These are phyloP conservation scores for Corythucha ciliata DNA, from an alignment of 2,888 invertebrate genomes.

Conservation along the genomic window DNA sequence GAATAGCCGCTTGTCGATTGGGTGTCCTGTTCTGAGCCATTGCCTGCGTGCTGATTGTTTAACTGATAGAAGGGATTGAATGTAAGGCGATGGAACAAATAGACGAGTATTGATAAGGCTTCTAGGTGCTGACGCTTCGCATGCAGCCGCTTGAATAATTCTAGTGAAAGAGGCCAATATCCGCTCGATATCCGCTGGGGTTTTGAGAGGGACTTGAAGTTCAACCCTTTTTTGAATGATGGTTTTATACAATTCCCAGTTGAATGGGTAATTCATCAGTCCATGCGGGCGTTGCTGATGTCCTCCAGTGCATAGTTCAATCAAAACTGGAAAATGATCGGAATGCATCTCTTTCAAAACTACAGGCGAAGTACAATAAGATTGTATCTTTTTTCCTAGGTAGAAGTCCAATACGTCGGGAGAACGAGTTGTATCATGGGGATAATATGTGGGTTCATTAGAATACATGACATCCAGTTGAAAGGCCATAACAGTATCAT, in stretches of 20 bases:
- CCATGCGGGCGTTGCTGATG: too few relatives aligned
- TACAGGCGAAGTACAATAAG: too few relatives aligned
- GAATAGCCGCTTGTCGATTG: neutral
- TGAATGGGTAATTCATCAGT: neutral
- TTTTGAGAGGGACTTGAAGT: neutral
- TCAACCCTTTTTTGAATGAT: neutral
- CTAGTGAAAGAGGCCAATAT: neutral
- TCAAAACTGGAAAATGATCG: too few relatives aligned
- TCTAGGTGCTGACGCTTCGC: neutral
- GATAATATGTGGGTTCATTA: too few relatives aligned
- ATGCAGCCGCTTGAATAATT: neutral
- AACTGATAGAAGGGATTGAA: neutral
- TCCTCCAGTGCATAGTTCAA: too few relatives aligned
- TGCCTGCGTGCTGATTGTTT: neutral
- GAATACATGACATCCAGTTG: too few relatives aligned
- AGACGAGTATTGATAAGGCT: neutral
- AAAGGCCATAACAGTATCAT: too few relatives aligned
- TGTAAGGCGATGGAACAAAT: neutral
- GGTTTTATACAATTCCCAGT: neutral
- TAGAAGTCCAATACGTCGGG: too few relatives aligned
- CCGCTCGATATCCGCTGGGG: neutral
- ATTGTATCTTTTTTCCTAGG: too few relatives aligned
- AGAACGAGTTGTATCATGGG: too few relatives aligned
- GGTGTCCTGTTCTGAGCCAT: neutral
- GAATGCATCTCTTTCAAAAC: too few relatives aligned